These are phyloP conservation scores for Podocnemis expansa DNA, from an alignment of 2,113 vertebrate species.

Conservation along the genomic window DNA sequence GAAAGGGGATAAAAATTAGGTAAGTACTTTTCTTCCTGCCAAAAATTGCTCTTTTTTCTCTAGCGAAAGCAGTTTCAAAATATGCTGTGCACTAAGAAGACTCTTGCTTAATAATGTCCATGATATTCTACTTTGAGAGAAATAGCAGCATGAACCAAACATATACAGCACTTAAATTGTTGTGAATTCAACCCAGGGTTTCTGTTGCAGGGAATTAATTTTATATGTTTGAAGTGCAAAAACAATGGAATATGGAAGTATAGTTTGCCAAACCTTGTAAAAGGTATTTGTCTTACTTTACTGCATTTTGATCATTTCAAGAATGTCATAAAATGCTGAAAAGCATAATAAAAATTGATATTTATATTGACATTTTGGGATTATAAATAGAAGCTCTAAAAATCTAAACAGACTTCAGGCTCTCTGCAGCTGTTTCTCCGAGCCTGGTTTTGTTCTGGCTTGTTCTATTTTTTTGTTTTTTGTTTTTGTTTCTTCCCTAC, in stretches of 20 bases:
- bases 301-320: conserved; percentile 70
- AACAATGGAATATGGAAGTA: conserved; percentile 40
- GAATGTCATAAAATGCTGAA: conserved; percentile 64
- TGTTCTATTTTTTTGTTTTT: conserved; percentile 39
- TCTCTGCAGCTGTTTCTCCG: conserved; percentile 59
- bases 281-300: conserved; percentile 67
- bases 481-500: not conserved
- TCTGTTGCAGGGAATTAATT: conserved; percentile 43
- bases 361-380: conserved; percentile 77
- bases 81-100: conserved; percentile 49
- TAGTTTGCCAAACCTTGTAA: conserved; percentile 51
- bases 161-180: not conserved
- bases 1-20: not conserved
- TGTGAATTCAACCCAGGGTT: conserved; percentile 58
- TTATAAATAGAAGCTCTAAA: conserved; percentile 74
- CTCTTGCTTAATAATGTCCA: conserved; percentile 43
- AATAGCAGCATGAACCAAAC: conserved; percentile 50
- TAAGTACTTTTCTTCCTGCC: not conserved
- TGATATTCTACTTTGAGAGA: conserved; percentile 58
- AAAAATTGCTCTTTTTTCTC: conserved; percentile 18
- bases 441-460: conserved; percentile 51
- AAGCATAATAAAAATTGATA: conserved; percentile 79
- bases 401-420: conserved; percentile 71
- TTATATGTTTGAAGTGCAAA: conserved; percentile 52
- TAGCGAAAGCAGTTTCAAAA: conserved; percentile 66